phyloP scores from a whole-genome alignment of 2,797 vertebrate species.

The Peromyscus attwateri region DNA sequence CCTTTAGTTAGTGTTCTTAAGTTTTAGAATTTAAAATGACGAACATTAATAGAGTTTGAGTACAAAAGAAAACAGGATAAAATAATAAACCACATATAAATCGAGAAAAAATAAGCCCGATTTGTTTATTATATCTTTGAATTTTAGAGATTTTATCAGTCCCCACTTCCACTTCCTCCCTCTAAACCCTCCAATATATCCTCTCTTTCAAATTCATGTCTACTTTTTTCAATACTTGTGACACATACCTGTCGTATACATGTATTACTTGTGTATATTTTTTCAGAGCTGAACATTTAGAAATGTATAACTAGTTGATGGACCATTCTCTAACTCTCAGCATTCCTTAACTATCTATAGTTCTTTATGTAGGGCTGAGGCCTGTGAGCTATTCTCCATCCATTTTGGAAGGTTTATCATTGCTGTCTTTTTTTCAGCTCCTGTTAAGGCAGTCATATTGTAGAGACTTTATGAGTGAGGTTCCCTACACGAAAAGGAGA shows the following conservation, averaged over 20 bases:
- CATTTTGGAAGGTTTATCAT: background rate
- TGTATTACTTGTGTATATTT: background rate
- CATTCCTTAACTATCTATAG: background rate
- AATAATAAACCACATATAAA: background rate
- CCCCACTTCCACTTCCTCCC: background rate
- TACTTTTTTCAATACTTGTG: background rate
- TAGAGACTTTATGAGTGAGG: background rate
- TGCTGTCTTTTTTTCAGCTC: background rate
- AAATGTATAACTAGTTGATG: background rate
- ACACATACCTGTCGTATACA: background rate
- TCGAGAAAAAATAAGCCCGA: background rate
- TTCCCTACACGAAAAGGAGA: background rate
- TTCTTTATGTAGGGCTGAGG: background rate
- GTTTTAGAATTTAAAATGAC: background rate
- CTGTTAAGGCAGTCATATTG: background rate
- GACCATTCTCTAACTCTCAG: background rate
- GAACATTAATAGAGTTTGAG: background rate
- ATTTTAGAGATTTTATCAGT: background rate
- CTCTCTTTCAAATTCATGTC: background rate
- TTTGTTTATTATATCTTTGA: background rate
- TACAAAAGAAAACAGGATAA: background rate
- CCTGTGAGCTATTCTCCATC: background rate
- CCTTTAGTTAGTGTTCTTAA: background rate
- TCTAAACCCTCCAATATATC: background rate
- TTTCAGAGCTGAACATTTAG: background rate